Evolutionary conservation across 1,140 invertebrate genomes (phyloP).

Genomic region (silkworm (Bombyx mori)): DNA sequence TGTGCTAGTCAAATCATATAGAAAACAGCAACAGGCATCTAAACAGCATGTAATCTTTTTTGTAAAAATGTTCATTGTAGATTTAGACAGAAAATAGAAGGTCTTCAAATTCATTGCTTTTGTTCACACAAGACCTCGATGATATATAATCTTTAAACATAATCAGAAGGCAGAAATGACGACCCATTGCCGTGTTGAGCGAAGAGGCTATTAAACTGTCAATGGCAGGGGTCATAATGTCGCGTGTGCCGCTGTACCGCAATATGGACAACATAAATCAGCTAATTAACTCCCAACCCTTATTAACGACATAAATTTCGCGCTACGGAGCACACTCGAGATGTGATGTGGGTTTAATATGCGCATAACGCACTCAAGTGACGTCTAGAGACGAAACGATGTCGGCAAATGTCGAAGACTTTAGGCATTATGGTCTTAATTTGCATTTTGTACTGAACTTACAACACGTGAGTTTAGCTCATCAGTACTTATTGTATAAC

Average conservation of each 20-base stretch:
- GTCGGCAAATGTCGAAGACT: not conserved
- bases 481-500: no score
- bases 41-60: no score
- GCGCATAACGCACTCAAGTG: conserved; percentile 39
- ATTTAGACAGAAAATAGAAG: no score
- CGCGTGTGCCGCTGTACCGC: conserved; percentile 29
- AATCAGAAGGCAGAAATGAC: conserved; percentile 6
- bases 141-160: conserved; percentile 19
- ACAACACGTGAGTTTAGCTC: no score
- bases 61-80: no score
- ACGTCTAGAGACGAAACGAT: conserved; percentile 12
- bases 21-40: no score
- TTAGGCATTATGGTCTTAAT: no score
- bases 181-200: conserved; percentile 6
- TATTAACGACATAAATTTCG: conserved; percentile 66
- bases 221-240: conserved; percentile 33
- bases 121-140: no score
- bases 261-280: conserved; percentile 57
- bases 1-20: no score
- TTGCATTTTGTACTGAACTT: no score
- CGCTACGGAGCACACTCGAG: conserved; percentile 36
- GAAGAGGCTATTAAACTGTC: conserved; percentile 45
- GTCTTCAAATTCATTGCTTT: no score
- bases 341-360: conserved; percentile 46
- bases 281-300: conserved; percentile 55